phyloP scores from a whole-genome alignment of 2,888 invertebrate species.

The Ecliptopera silaceata region DNA sequence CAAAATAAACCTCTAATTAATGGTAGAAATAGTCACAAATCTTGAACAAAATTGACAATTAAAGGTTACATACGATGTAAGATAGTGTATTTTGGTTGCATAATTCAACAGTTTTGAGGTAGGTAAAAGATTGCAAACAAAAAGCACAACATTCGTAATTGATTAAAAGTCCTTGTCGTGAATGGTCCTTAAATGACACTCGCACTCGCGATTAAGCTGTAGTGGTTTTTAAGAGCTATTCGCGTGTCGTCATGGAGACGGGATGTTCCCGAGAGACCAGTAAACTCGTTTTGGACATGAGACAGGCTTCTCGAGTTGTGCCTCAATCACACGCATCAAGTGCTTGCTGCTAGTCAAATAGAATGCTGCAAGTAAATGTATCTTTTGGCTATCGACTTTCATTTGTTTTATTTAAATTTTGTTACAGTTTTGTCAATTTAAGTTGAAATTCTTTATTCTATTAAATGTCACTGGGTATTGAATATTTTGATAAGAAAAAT shows the following conservation, averaged over 20 bases:
- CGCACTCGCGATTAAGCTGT: constrained; percentile 46
- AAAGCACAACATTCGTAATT: background rate
- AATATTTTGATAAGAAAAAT: too few relatives aligned
- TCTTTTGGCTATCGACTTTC: background rate
- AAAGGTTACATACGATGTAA: too few relatives aligned
- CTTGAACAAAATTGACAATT: too few relatives aligned
- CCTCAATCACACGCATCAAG: constrained; percentile 18
- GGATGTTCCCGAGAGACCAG: constrained; percentile 44
- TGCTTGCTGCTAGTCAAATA: constrained; percentile 1
- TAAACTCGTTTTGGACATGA: constrained; percentile 47
- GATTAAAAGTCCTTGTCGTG: constrained; percentile 30
- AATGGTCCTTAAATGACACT: constrained; percentile 46
- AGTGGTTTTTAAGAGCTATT: constrained; percentile 47
- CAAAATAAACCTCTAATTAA: too few relatives aligned
- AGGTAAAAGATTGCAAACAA: background rate
- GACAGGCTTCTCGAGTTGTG: constrained; percentile 32
- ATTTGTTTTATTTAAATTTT: too few relatives aligned
- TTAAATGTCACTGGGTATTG: too few relatives aligned
- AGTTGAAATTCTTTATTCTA: too few relatives aligned
- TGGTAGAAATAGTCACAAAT: background rate
- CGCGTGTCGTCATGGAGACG: constrained; percentile 49
- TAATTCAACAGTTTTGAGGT: too few relatives aligned
- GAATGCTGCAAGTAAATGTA: background rate
- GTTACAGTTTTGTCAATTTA: too few relatives aligned
- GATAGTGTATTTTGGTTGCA: too few relatives aligned